Evolutionary conservation across 2,113 vertebrate species (phyloP), one percentile per base, ranked within the genome.

Genomic region (Odontophorus gujanensis): DNA sequence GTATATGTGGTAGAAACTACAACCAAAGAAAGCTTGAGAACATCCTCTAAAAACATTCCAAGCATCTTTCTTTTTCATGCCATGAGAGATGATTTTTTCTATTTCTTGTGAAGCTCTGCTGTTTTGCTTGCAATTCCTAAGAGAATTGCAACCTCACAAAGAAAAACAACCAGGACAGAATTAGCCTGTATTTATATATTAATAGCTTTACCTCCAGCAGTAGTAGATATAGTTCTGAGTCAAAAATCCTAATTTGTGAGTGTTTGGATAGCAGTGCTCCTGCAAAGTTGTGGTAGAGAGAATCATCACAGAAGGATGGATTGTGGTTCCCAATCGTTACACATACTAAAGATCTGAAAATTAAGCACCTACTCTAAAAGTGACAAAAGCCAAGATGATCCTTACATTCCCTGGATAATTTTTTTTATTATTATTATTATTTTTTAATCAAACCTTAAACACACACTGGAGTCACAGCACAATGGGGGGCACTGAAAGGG

Each of bases 1-100:
- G 65, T 84, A 72, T 76, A 92, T 92, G 80, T 34, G 87, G 79
- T 92, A 86, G 87, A 69, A 93, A 51, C n/a, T 85, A 87, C 85
- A 97, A 95, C 96, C 93, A 95, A 95, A 91, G 94, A 85, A 97
- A 91, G 93, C 93, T 90, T 84, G 69, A 88, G 92, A 94, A 93
- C 90, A 93, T 93, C 92, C 77, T 96, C 93, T 95, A 88, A 96
- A 96, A 97, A 96, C 94, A 96, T 97, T 92, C 95, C 94, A 95
- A 91, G 61, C 83, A 91, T 94, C 94, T 84, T 94, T 95, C 87
- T 90, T 94, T 90, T 95, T 81, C 80, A 75, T 94, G 61, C 85
- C 40, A 95, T 61, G 53, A 95, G 82, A 92, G 91, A 95, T 81
- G 38, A 85, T 75, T 92, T 93, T 53, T 96, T 74, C 68, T 95